phyloP scores from a whole-genome alignment of 1,140 invertebrate species.

The Phthorimaea operculella region DNA sequence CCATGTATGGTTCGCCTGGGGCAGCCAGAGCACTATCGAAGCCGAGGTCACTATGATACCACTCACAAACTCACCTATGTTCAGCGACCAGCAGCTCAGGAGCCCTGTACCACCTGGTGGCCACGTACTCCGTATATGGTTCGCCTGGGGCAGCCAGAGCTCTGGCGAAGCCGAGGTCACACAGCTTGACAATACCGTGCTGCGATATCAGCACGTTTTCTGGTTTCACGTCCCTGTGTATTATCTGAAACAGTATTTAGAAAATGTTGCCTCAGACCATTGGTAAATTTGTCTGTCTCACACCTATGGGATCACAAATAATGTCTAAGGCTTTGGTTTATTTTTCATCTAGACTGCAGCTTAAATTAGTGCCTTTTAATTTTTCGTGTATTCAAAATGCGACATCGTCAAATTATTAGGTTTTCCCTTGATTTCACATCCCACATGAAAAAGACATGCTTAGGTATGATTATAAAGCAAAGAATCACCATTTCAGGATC shows the following conservation, averaged over 20 bases:
- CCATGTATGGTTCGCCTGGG: slow-evolving; percentile 79
- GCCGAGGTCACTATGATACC: slow-evolving; percentile 87
- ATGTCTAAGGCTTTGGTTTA: too few relatives aligned
- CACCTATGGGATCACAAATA: too few relatives aligned
- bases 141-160: slow-evolving; percentile 74
- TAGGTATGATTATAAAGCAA: too few relatives aligned
- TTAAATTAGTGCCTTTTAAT: too few relatives aligned
- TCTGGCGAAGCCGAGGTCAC: slow-evolving; percentile 90
- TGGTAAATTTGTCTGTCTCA: too few relatives aligned
- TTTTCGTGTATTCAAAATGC: too few relatives aligned
- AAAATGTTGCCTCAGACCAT: too few relatives aligned
- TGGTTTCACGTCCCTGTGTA: slow-evolving; percentile 92
- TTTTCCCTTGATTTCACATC: too few relatives aligned
- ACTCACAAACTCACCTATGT: slow-evolving; percentile 52
- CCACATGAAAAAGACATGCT: too few relatives aligned
- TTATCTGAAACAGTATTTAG: slow-evolving; percentile 72
- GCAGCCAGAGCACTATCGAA: slow-evolving; percentile 79
- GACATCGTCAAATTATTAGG: too few relatives aligned
- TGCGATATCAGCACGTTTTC: slow-evolving; percentile 89
- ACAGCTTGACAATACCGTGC: slow-evolving; percentile 85
- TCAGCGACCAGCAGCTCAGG: slow-evolving; percentile 87
- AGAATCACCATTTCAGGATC: too few relatives aligned
- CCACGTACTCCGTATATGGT: slow-evolving; percentile 84
- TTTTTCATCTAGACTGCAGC: too few relatives aligned
- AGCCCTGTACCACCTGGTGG: slow-evolving; percentile 88